Conservation (phyloP, 2,888 invertebrate genomes). For the Pseudanteris insignis region DNA sequence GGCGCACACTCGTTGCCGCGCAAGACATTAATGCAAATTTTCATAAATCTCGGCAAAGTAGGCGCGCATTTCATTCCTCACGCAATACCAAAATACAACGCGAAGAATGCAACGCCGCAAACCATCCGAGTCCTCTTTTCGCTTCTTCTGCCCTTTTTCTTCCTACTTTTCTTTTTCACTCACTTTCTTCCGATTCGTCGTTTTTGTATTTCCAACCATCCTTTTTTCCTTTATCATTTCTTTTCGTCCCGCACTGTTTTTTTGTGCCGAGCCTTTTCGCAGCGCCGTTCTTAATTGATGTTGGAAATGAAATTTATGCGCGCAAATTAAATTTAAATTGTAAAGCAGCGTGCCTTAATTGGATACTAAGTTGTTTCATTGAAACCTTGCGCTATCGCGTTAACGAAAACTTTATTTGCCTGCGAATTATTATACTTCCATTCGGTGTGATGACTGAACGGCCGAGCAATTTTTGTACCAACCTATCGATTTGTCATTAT, state of each 20-base stretch:
- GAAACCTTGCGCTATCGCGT: conserved; percentile 14
- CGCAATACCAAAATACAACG: conserved; percentile 19
- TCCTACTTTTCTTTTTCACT: conserved; percentile 1
- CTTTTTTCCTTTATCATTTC: background rate
- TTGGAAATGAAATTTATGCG: conserved; percentile 42
- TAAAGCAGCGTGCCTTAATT: conserved; percentile 25
- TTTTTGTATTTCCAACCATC: too few species aligned
- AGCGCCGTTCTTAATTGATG: conserved; percentile 36
- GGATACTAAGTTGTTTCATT: conserved; percentile 28
- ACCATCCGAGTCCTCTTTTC: background rate
- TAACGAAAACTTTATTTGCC: conserved; percentile 11
- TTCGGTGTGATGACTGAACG: too few species aligned
- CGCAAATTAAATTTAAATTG: conserved; percentile 33
- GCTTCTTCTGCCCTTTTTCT: background rate
- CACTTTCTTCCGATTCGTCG: background rate
- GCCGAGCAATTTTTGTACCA: too few species aligned
- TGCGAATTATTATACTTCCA: too few species aligned
- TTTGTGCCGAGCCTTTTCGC: background rate
- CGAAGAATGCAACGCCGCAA: conserved; percentile 14
- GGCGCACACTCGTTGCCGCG: conserved; percentile 36
- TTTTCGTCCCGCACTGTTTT: background rate
- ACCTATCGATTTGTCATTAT: too few species aligned
- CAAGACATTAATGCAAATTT: conserved; percentile 45
- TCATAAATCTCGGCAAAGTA: conserved; percentile 37
- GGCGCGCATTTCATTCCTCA: conserved; percentile 36